Evolutionary conservation across 2,888 invertebrate species (phyloP).

Genomic region (Drosophila eohydei): DNA sequence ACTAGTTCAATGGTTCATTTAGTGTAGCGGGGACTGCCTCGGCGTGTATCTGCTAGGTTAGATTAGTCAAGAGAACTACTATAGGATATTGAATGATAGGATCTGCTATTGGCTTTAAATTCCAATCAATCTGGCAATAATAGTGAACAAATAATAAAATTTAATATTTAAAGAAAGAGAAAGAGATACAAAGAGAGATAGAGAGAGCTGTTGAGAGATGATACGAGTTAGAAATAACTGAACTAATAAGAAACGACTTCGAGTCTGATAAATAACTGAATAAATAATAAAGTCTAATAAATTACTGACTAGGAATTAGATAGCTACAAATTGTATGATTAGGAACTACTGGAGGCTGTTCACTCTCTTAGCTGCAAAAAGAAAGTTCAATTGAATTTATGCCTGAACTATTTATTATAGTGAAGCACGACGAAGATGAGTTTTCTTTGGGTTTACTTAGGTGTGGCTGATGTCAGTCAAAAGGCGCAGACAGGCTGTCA

Average conservation of each 20-base stretch:
- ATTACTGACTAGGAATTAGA: not conserved
- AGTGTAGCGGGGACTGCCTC: too few relatives aligned
- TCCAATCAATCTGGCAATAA: too few relatives aligned
- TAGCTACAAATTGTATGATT: too few relatives aligned
- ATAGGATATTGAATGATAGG: not conserved
- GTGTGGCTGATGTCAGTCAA: slow-evolving; percentile 78
- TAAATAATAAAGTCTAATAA: not conserved
- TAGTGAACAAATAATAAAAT: not conserved
- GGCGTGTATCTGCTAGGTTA: not conserved
- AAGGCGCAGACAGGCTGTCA: slow-evolving; percentile 70
- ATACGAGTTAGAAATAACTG: not conserved
- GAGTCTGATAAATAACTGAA: not conserved
- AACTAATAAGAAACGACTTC: not conserved
- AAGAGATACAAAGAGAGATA: not conserved
- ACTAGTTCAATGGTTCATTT: not conserved
- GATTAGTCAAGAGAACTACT: not conserved
- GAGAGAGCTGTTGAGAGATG: not conserved
- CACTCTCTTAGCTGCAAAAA: not conserved
- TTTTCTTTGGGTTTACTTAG: slow-evolving; percentile 61
- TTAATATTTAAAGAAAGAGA: too few relatives aligned
- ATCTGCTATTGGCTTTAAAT: not conserved
- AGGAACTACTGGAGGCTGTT: not conserved
- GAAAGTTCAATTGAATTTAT: slow-evolving; percentile 4
- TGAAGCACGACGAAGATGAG: slow-evolving; percentile 15
- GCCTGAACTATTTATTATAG: not conserved